A percentile compares a stretch with the other conserved stretches of the same genome.
Evolutionary conservation across 2,113 vertebrate species (phyloP).

Genomic region (Forbesichthys agassizii): DNA sequence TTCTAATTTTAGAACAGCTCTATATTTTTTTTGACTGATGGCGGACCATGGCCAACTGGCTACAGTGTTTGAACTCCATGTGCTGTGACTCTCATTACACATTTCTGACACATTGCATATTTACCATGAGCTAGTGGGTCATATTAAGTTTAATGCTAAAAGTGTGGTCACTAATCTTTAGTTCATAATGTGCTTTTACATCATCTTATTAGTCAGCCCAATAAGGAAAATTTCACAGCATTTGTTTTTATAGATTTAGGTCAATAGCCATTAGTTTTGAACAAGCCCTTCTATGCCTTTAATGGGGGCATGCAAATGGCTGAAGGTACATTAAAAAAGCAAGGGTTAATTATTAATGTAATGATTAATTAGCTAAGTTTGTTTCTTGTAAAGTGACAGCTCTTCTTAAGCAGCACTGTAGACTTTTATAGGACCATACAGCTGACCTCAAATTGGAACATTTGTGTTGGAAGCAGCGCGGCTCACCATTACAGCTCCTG

Average conservation of each 20-base stretch:
- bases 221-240: constrained; percentile 67
- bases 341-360: constrained; percentile 64
- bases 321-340: constrained; percentile 54
- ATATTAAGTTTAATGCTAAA: constrained; percentile 66
- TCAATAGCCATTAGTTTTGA: constrained; percentile 70
- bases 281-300: constrained; percentile 59
- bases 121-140: constrained; percentile 52
- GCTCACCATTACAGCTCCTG: constrained; percentile 78
- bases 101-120: constrained; percentile 64
- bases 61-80: constrained; percentile 27
- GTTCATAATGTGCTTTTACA: constrained; percentile 70
- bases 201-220: constrained; percentile 68
- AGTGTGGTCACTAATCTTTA: constrained; percentile 68
- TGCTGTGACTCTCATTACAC: constrained; percentile 46
- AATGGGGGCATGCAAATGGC: constrained; percentile 55
- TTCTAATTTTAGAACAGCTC: constrained; percentile 18
- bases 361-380: constrained; percentile 81
- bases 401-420: constrained; percentile 84
- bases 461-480: constrained; percentile 87
- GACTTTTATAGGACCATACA: constrained; percentile 92
- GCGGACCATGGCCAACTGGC: constrained; percentile 22
- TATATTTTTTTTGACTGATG: not conserved
- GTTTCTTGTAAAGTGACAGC: constrained; percentile 77
- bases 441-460: constrained; percentile 93
- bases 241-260: constrained; percentile 72